phyloP scores from a whole-genome alignment of 2,113 vertebrate species.

The Turdus rufiventris region DNA sequence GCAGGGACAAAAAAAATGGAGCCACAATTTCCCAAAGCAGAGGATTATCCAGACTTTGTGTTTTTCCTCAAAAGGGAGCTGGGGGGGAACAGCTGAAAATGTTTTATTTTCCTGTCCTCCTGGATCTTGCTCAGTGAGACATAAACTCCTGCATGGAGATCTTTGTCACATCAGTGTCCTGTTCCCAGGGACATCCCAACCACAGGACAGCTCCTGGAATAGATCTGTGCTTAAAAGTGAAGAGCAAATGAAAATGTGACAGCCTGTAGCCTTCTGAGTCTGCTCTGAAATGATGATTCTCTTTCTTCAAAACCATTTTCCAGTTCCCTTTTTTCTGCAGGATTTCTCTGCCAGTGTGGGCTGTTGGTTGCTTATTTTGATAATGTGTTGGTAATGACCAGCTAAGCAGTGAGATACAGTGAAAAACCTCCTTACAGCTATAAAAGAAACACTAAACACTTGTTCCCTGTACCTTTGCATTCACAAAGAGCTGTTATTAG shows the following conservation, averaged over 20 bases:
- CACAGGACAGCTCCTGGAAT: not conserved
- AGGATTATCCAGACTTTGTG: not conserved
- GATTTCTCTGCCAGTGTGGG: not conserved
- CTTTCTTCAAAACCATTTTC: not conserved
- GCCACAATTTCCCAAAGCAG: not conserved
- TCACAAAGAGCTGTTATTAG: slow-evolving; percentile 30
- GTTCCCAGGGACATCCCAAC: not conserved
- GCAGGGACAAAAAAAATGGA: not conserved
- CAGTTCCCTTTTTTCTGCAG: not conserved
- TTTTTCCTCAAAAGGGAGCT: not conserved
- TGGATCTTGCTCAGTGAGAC: not conserved
- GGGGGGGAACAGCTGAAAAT: not conserved
- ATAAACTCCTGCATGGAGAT: not conserved
- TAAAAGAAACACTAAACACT: not conserved
- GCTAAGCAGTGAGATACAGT: not conserved
- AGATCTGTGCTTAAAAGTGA: not conserved
- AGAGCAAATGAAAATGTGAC: not conserved
- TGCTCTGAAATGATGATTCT: not conserved
- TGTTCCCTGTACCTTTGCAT: not conserved
- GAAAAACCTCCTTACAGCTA: not conserved
- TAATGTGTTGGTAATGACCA: not conserved
- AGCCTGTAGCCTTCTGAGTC: not conserved
- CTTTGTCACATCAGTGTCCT: not conserved
- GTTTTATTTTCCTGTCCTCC: not conserved
- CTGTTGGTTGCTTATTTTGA: not conserved